Base-by-base conservation (phyloP, 2,888 invertebrate species). In the Mimas tiliae region DNA sequence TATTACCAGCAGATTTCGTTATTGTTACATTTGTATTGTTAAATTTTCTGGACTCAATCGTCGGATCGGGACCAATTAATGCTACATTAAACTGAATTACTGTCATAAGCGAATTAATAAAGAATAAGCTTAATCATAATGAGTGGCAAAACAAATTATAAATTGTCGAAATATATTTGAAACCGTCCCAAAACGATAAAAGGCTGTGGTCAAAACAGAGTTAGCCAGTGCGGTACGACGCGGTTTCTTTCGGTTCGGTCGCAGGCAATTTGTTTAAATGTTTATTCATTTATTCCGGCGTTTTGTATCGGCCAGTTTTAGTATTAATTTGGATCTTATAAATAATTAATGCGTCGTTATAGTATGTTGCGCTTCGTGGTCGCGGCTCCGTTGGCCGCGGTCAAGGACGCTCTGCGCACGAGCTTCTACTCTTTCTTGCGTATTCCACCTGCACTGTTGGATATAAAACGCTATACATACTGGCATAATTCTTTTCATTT, bases 291-390 rank as follows among this genome's bases (percentile, higher is more conserved):
- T 89, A 90, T 90, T 86, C 90, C 80, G 79, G 81, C 80, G 79
- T 86, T 86, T 86, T 85, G 85, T 87, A 81, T 81, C 82, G 79
- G 78, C 74, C 77, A 80, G 81, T 82, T 88, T 88, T 85, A 86
- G 87, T 88, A 88, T 88, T 90, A 89, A 90, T 89, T 91, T 90
- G 83, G 86, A 83, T 79, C 86, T 87, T 88, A 90, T 91, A 88
- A 90, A 91, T 91, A 89, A 88, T 88, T 87, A 86, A 90, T 88
- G 80, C 69, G 73, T 74, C 80, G 78, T 84, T 79, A 81, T 45
- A 45, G 45, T 45, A 80, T 84, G 75, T 80, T 58, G 42, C 58
- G 71, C 74, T 72, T 74, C 71, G 82, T 78, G 80, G 83, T 77
- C 78, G 79, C 74, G 80, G 78, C 78, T 78, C 73, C 72, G 78